Percentiles rank a stretch among this genome's conserved stretches.
Conservation (phyloP, 2,797 vertebrate genomes). For the Erithacus rubecula region DNA sequence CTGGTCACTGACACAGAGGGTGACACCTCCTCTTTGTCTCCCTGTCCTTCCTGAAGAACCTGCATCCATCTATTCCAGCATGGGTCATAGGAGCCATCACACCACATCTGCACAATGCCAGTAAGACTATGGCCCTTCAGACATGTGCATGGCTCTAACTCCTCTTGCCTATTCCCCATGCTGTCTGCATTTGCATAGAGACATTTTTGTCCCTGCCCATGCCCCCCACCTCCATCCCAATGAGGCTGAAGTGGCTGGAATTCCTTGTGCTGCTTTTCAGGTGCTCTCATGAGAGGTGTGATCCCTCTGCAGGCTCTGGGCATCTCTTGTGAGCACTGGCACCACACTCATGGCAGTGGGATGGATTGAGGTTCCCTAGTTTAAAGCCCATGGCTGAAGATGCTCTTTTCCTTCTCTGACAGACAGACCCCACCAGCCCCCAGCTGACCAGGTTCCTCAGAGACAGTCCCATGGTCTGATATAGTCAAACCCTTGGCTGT, state of each 20-base stretch:
- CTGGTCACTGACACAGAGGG: neutral
- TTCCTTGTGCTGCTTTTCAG: neutral
- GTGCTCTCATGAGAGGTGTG: neutral
- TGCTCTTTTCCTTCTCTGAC: neutral
- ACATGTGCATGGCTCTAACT: neutral
- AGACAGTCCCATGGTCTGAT: neutral
- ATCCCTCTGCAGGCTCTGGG: neutral
- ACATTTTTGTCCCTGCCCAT: neutral
- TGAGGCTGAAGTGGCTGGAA: neutral
- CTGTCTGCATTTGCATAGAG: neutral
- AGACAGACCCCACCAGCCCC: neutral
- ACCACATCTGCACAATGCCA: neutral
- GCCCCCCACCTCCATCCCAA: neutral
- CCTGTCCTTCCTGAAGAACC: neutral
- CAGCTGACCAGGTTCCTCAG: neutral
- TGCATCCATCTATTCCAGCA: too few species aligned
- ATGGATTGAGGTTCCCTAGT: neutral
- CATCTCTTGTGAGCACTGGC: neutral
- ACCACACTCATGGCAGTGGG: accelerated
- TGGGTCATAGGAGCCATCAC: neutral
- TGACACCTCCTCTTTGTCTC: neutral
- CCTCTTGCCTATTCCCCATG: neutral
- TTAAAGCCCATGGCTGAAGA: neutral
- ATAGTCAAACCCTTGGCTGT: neutral
- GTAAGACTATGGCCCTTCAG: neutral